Evolutionary conservation across 2,113 vertebrate genomes (phyloP).

Genomic region (Gambusia holbrooki): DNA sequence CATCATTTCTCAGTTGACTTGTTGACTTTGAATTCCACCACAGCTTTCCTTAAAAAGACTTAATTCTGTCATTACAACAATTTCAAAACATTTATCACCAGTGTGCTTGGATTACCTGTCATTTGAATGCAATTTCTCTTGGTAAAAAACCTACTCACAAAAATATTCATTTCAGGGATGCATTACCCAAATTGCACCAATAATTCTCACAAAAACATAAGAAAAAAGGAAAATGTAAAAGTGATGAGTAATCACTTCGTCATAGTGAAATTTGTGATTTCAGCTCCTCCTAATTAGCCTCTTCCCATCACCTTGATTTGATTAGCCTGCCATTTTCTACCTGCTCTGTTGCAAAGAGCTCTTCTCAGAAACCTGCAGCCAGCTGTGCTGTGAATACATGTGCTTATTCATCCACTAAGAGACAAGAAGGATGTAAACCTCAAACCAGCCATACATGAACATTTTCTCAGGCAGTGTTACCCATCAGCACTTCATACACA

Average conservation of each 20-base stretch:
- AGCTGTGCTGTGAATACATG: conserved; percentile 47
- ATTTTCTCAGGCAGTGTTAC: not conserved
- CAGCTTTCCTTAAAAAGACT: not conserved
- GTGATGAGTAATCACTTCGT: conserved; percentile 36
- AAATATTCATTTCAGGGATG: not conserved
- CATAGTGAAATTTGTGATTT: conserved; percentile 54
- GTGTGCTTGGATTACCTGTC: not conserved
- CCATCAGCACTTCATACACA: not conserved
- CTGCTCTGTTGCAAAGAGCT: conserved; percentile 62
- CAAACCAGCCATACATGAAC: not conserved
- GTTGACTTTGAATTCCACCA: too few species aligned
- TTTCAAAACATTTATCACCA: not conserved
- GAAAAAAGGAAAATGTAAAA: not conserved
- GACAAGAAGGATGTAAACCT: conserved; percentile 32
- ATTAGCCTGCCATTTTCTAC: conserved; percentile 61
- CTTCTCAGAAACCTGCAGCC: conserved; percentile 55
- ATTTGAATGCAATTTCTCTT: not conserved
- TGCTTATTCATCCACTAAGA: conserved; percentile 46
- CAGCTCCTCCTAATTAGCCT: conserved; percentile 53
- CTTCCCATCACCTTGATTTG: conserved; percentile 57
- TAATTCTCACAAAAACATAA: conserved; percentile 1
- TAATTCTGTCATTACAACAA: not conserved
- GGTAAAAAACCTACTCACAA: not conserved
- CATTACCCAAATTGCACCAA: not conserved
- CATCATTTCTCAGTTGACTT: too few species aligned